Conservation (phyloP, 2,888 invertebrate genomes). For the Ochropleura plecta region DNA sequence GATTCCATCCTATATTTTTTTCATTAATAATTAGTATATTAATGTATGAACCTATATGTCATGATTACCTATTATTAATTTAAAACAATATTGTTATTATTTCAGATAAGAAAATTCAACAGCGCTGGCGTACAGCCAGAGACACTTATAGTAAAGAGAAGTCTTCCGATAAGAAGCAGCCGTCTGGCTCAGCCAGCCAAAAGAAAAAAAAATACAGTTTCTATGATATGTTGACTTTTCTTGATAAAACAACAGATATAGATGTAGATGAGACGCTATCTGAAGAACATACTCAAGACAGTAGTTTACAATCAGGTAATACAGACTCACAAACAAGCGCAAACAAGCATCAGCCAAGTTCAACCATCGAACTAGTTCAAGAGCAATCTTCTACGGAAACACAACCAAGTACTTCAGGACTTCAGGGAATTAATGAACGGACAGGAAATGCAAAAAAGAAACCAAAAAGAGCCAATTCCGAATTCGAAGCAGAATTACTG, state of each 20-base stretch:
- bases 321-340: too few species aligned
- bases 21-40: too few species aligned
- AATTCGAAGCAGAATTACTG: too few species aligned
- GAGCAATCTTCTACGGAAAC: background rate
- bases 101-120: constrained; percentile 3
- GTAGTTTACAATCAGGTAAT: background rate
- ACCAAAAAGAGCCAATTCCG: too few species aligned
- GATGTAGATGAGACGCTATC: background rate
- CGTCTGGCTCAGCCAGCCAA: constrained; percentile 1
- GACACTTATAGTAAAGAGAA: background rate
- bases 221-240: background rate
- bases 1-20: too few species aligned
- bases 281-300: background rate
- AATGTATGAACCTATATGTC: background rate
- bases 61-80: too few species aligned
- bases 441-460: too few species aligned
- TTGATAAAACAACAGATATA: background rate
- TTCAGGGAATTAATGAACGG: too few species aligned
- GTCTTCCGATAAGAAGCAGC: constrained; percentile 1
- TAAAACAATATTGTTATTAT: background rate
- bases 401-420: too few species aligned
- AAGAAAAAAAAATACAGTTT: background rate
- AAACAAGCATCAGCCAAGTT: background rate
- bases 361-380: background rate
- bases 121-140: constrained; percentile 1